Conservation (phyloP, 2,797 vertebrate species). For the Mallotus villosus region DNA sequence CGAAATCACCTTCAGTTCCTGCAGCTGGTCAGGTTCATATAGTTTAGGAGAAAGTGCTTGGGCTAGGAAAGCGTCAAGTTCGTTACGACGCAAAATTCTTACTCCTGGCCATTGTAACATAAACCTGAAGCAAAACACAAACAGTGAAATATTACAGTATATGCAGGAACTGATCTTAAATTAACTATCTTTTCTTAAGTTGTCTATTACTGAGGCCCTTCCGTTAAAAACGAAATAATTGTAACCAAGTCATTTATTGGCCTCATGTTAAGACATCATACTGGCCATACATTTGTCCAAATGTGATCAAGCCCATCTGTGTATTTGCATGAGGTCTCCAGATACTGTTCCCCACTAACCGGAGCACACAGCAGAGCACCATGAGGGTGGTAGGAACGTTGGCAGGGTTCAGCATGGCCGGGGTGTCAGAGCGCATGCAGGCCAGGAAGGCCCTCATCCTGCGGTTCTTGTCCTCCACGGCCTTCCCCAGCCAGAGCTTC, state of each 20-base stretch:
- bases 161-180: constrained; percentile 43
- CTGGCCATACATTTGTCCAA: neutral
- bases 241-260: neutral
- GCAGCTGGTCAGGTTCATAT: constrained; percentile 96
- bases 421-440: constrained; percentile 95
- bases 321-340: neutral
- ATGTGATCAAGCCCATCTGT: neutral
- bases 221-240: no score
- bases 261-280: no score
- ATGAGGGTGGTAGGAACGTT: constrained; percentile 89
- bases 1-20: constrained; percentile 92
- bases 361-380: constrained; percentile 95
- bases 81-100: constrained; percentile 93
- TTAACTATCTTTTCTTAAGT: constrained; percentile 6
- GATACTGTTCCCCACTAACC: constrained; percentile 73
- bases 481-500: constrained; percentile 93
- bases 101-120: constrained; percentile 98
- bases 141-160: constrained; percentile 62
- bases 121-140: constrained; percentile 83
- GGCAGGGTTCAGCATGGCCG: constrained; percentile 92
- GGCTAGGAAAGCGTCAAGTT: constrained; percentile 95
- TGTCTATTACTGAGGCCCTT: constrained; percentile 10
- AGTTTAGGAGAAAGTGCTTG: constrained; percentile 96
- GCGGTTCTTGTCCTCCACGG: constrained; percentile 93
- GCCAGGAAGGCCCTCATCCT: constrained; percentile 94